phyloP scores from a whole-genome alignment of 1,140 invertebrate genomes.

The Aphidius gifuensis region DNA sequence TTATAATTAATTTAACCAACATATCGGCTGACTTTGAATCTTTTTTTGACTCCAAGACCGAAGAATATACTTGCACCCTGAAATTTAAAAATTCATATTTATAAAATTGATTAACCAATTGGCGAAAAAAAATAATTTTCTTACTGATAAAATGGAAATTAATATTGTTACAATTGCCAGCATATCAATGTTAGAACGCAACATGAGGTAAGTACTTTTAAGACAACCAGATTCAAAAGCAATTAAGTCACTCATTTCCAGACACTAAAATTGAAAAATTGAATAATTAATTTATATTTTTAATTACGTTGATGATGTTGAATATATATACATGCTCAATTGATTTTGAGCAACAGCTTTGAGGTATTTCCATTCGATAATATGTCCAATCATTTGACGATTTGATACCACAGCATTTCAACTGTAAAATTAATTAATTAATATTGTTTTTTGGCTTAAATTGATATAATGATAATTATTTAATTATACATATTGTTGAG shows the following conservation, averaged over 20 bases:
- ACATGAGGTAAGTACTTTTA: conserved; percentile 27
- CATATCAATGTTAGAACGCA: conserved; percentile 35
- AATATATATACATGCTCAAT: conserved; percentile 27
- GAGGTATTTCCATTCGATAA: conserved; percentile 31
- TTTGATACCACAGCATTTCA: conserved; percentile 38
- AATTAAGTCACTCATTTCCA: conserved; percentile 32
- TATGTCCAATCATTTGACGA: conserved; percentile 35
- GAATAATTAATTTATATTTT: conserved; percentile 4
- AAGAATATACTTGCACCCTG: conserved; percentile 28
- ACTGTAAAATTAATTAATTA: conserved; percentile 16
- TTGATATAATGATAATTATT: background rate
- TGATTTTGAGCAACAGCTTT: conserved; percentile 35
- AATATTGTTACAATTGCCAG: conserved; percentile 29
- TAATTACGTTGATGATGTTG: background rate
- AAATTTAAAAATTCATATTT: conserved; percentile 21
- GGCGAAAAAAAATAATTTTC: background rate
- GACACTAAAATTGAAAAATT: conserved; percentile 29
- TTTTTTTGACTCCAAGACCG: conserved; percentile 26
- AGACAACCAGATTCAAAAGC: conserved; percentile 36
- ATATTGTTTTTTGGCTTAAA: no score
- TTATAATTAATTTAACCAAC: conserved; percentile 6
- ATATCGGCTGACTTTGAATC: conserved; percentile 22
- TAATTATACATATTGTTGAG: conserved; percentile 36
- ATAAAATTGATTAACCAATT: conserved; percentile 13
- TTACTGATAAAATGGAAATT: conserved; percentile 31